Evolutionary conservation across 1,140 invertebrate species (phyloP).

Genomic region (Steinernema feltiae): DNA sequence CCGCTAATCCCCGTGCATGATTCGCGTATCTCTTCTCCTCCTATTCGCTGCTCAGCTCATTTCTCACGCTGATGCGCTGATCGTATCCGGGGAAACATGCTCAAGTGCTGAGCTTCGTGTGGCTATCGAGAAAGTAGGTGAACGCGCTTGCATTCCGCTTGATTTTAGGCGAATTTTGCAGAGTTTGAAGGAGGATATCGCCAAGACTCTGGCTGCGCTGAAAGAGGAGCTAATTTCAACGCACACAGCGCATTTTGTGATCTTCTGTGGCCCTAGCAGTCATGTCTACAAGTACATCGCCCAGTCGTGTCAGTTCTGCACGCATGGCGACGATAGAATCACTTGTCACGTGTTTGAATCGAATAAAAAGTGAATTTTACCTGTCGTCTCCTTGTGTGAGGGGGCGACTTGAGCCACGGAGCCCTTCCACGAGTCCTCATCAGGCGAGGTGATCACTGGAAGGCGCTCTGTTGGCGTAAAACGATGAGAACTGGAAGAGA

Average conservation of each 20-base stretch:
- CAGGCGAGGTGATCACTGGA: not conserved
- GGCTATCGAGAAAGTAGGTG: not conserved
- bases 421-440: not conserved
- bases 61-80: not conserved
- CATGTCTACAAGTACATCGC: not conserved
- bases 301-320: conserved; percentile 10
- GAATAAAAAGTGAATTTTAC: not conserved
- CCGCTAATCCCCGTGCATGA: not conserved
- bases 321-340: not conserved
- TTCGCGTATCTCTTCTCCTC: not conserved
- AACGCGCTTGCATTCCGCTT: no score
- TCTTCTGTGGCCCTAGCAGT: not conserved
- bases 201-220: not conserved
- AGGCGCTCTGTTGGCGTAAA: not conserved
- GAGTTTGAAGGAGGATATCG: not conserved
- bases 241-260: not conserved
- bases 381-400: not conserved
- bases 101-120: not conserved
- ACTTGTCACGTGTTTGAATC: conserved; percentile 5
- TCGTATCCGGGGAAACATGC: not conserved
- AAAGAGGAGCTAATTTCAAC: not conserved
- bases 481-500: no score
- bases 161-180: no score
- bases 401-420: not conserved
- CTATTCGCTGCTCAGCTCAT: not conserved